Percentiles rank a stretch among this genome's conserved stretches.
phyloP scores from a whole-genome alignment of 1,140 invertebrate genomes.

The Caenorhabditis remanei region DNA sequence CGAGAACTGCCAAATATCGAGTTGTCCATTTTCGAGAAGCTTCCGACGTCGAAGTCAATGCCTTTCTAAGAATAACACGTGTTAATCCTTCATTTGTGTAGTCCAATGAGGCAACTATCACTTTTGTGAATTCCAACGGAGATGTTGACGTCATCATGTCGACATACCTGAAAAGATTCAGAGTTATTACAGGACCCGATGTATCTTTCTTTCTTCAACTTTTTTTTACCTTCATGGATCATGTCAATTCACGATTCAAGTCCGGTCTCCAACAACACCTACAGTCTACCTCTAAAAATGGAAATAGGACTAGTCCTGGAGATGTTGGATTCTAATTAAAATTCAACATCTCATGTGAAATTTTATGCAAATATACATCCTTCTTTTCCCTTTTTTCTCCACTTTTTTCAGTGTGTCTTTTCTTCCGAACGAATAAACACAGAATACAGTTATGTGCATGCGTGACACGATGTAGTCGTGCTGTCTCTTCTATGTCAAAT shows the following conservation, averaged over 20 bases:
- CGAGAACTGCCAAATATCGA: slow-evolving; percentile 62
- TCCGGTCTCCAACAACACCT: not conserved
- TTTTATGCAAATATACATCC: slow-evolving; percentile 52
- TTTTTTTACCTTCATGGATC: too few species aligned
- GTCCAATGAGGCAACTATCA: slow-evolving; percentile 62
- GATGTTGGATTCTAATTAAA: not conserved
- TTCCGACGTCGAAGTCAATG: slow-evolving; percentile 61
- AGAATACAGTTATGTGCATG: slow-evolving; percentile 30
- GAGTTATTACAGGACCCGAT: too few species aligned
- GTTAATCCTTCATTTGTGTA: slow-evolving; percentile 52
- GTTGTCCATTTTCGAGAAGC: slow-evolving; percentile 61
- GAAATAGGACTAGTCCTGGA: not conserved
- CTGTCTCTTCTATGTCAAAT: not conserved
- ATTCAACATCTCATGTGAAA: not conserved
- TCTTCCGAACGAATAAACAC: slow-evolving; percentile 49
- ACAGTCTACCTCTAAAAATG: not conserved
- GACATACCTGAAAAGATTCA: slow-evolving; percentile 59
- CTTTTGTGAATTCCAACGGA: slow-evolving; percentile 60
- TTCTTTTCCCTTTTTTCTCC: not conserved
- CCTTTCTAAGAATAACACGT: slow-evolving; percentile 63
- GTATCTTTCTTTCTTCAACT: too few species aligned
- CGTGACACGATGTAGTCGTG: slow-evolving; percentile 22
- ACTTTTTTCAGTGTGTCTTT: not conserved
- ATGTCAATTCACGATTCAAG: too few species aligned
- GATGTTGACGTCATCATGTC: slow-evolving; percentile 62